phyloP scores from a whole-genome alignment of 2,113 vertebrate species.

The Austrofundulus limnaeus region DNA sequence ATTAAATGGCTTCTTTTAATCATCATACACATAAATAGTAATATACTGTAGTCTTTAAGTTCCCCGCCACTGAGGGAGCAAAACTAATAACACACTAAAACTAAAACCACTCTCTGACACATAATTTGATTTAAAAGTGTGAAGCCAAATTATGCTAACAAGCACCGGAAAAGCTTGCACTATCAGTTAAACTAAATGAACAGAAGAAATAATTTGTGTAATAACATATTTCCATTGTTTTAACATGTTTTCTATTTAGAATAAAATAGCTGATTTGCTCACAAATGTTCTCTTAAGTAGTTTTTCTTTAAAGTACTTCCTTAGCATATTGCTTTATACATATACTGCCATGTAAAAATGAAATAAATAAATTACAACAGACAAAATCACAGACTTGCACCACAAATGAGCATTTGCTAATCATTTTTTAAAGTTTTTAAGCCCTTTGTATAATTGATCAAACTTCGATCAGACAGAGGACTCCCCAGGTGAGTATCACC shows the following conservation, averaged over 20 bases:
- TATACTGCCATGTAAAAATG: slow-evolving; percentile 32
- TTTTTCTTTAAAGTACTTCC: slow-evolving; percentile 51
- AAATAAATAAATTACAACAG: slow-evolving; percentile 60
- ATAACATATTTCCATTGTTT: too few relatives aligned
- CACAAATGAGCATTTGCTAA: slow-evolving; percentile 42
- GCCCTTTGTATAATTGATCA: slow-evolving; percentile 35
- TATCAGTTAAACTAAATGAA: not conserved
- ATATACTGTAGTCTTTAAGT: not conserved
- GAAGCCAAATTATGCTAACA: not conserved
- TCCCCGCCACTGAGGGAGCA: not conserved
- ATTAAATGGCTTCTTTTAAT: too few relatives aligned
- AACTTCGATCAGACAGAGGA: slow-evolving; percentile 59
- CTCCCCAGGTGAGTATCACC: slow-evolving; percentile 68
- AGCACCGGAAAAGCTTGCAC: too few relatives aligned
- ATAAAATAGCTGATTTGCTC: slow-evolving; percentile 18
- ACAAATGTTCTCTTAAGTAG: slow-evolving; percentile 48
- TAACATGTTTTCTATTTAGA: not conserved
- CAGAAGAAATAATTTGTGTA: not conserved
- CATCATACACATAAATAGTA: not conserved
- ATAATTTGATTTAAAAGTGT: not conserved
- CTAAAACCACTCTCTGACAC: not conserved
- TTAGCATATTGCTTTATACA: slow-evolving; percentile 32
- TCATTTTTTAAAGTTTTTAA: slow-evolving; percentile 52
- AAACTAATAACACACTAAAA: not conserved
- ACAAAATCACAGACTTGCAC: slow-evolving; percentile 43